These are phyloP conservation scores for Sarcophaga variegata DNA, from an alignment of 2,888 invertebrate species.

Conservation along the genomic window DNA sequence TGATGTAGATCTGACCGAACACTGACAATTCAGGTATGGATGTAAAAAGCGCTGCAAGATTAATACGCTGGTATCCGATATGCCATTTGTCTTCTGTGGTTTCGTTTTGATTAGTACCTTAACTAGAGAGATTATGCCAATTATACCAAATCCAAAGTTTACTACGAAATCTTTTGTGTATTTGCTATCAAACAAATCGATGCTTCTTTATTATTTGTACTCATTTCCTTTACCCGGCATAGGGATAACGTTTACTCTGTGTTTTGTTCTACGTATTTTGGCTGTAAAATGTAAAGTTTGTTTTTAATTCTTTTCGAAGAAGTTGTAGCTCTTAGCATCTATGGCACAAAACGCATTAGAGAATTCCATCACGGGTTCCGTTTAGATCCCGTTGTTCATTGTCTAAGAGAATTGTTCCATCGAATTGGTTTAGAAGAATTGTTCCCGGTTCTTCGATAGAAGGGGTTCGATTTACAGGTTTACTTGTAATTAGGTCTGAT, in stretches of 20 bases:
- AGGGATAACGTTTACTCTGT: slow-evolving; percentile 15
- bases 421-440: slow-evolving; percentile 29
- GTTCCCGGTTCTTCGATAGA: slow-evolving; percentile 21
- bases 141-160: slow-evolving; percentile 16
- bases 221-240: slow-evolving; percentile 1
- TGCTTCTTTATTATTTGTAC: not conserved
- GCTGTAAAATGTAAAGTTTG: slow-evolving; percentile 21
- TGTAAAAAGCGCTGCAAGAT: not conserved
- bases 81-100: not conserved
- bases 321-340: not conserved
- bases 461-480: not conserved
- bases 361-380: not conserved
- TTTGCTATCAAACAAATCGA: not conserved
- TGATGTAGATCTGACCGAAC: no score
- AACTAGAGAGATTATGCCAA: slow-evolving; percentile 8
- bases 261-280: not conserved
- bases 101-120: not conserved
- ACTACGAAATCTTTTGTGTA: not conserved
- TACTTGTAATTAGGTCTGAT: slow-evolving; percentile 15
- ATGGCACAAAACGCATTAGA: not conserved
- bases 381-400: slow-evolving; percentile 22
- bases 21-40: slow-evolving; percentile 1
- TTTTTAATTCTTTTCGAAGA: not conserved
- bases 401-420: slow-evolving; percentile 8
- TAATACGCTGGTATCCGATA: not conserved